Evolutionary conservation across 2,113 vertebrate genomes (phyloP), one percentile per base, ranked within the genome.

Genomic region (Proteles cristata): DNA sequence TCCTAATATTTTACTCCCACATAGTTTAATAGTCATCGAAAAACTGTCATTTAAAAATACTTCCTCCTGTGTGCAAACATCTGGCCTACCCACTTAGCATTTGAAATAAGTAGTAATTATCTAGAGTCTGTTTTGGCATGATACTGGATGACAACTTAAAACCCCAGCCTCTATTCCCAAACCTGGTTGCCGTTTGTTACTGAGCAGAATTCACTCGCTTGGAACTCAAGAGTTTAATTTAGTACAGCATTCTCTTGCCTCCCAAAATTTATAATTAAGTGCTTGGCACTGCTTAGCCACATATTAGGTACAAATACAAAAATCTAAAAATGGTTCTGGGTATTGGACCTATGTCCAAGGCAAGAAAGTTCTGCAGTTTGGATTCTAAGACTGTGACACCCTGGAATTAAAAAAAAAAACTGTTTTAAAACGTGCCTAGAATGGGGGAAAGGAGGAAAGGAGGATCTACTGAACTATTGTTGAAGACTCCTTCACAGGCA

Each of bases 61-160:
- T 88, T 88, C 65, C 55, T 88, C 43, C 53, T 48, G 0, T 93
- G 16, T 96, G 48, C 80, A 97, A 97, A 92, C 71, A 97, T 88
- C 92, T 96, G 71, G 69, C 50, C 85, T 93, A 94, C 28, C 35
- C 74, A 90, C 23, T 93, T 95, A 97, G 58, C 21, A 53, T 95
- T 83, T 96, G 50, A 96, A 96, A 90, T 96, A 96, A 97, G 71
- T 81, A 92, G 50, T 80, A 97, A 96, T 97, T 97, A 97, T 92
- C 85, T 88, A 97, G 63, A 96, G 33, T 81, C 26, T 92, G 50
- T 81, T 94, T 96, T 87, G 69, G 65, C 53, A 79, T 77, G 88
- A 71, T 87, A 94, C 69, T 95, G 84, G 86, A 28, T 97, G 69
- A 96, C 74, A 95, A 80, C n/a, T 96, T 90, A 90, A 96, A 94